phyloP scores from a whole-genome alignment of 2,797 vertebrate genomes.

The Phaenicophaeus curvirostris region DNA sequence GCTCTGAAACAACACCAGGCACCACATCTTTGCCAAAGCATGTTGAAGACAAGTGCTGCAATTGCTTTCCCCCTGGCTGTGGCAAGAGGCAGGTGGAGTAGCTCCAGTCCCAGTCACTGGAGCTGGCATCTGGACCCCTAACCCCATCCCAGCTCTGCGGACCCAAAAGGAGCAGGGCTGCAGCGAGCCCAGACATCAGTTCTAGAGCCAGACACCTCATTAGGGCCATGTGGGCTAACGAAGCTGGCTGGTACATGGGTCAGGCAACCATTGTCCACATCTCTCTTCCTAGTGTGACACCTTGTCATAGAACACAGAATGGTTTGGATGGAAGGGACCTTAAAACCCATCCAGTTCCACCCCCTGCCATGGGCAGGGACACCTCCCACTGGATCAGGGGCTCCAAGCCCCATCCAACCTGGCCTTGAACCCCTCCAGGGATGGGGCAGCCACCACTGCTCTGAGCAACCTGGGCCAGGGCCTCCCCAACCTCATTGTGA shows the following conservation, averaged over 20 bases:
- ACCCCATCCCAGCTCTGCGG: background rate
- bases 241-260: fast-evolving
- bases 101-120: fast-evolving
- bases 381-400: no score
- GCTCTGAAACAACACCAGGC: background rate
- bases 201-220: background rate
- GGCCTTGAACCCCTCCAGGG: no score
- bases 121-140: fast-evolving
- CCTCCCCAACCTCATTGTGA: no score
- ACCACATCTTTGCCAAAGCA: background rate
- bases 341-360: no score
- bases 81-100: fast-evolving
- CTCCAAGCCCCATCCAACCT: no score
- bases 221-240: background rate
- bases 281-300: background rate
- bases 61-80: background rate
- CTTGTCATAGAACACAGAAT: no score
- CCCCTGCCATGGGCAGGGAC: no score
- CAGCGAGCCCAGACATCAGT: background rate
- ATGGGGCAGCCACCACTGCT: no score
- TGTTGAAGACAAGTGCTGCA: fast-evolving
- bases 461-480: no score
- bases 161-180: background rate
- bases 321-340: no score
- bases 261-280: background rate